Evolutionary conservation across 2,797 vertebrate genomes (phyloP), one percentile per base, ranked within the genome.

Genomic region (Poeciliopsis presidionis): DNA sequence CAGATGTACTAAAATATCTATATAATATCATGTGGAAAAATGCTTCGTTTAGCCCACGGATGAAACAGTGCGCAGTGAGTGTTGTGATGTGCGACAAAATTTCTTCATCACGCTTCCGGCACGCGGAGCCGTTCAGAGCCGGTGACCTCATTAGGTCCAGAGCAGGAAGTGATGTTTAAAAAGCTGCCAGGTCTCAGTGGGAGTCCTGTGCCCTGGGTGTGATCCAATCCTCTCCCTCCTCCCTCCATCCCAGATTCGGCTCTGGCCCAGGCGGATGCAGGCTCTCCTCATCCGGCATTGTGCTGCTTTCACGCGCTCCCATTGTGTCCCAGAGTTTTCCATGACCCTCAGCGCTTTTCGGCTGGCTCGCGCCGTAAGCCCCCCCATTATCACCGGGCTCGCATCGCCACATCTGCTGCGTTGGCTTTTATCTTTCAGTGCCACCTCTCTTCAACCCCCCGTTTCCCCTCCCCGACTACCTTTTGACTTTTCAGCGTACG

Each of bases 401-500:
- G 76, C 67, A 25, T 63, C 51, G 81, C 73, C 41, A 81, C 83
- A 87, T 94, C 91, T 94, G 95, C 95, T 95, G 94, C 65, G 94
- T 87, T 86, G 76, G 94, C 95, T 92, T 91, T 95, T 95, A 81
- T 39, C 86, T 92, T 96, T 96, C 93, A 95, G 22, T 74, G 1
- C 28, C 2, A 18, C 9, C 13, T 16, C 57, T 14, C 57, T 14
- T 14, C 2, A 7, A 5, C 6, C 9, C n/a, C 45, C 12, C 3
- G 28, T 7, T 1, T 14, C 25, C 36, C 28, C 2, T 61, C 28
- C 36, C 41, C 45, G 9, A 20, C 28, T 77, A 73, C 78, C n/a
- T 30, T 84, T 75, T 76, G 30, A 81, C 80, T 81, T 86, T 86
- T 82, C 76, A 80, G 82, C 81, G 47, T 70, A 67, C 11, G 6